A percentile compares a stretch with the other conserved stretches of the same genome.
phyloP scores from a whole-genome alignment of 2,113 vertebrate species.

The Rhinichthys klamathensis region DNA sequence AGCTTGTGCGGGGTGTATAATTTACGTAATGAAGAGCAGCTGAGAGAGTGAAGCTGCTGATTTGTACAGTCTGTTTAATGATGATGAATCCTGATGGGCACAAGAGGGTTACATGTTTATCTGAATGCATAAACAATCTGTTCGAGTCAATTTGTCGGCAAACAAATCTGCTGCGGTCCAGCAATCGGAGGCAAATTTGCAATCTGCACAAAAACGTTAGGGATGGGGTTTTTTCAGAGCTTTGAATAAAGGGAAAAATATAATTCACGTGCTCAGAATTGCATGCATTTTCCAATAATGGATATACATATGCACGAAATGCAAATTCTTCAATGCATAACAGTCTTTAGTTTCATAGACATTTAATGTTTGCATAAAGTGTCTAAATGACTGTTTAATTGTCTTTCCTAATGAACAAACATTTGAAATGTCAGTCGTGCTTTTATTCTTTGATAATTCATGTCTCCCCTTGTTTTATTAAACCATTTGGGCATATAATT shows the following conservation, averaged over 20 bases:
- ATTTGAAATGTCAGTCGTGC: not conserved
- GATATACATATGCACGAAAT: constrained; percentile 6
- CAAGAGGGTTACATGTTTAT: constrained; percentile 76
- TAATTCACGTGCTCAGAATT: not conserved
- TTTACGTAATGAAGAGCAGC: constrained; percentile 79
- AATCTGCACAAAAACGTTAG: constrained; percentile 51
- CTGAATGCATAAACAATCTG: constrained; percentile 80
- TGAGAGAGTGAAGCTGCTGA: constrained; percentile 76
- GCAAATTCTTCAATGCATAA: constrained; percentile 45
- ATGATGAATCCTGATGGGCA: constrained; percentile 81
- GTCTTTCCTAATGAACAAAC: not conserved
- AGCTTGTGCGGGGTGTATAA: constrained; percentile 62
- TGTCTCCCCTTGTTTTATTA: not conserved
- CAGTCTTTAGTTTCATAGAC: not conserved
- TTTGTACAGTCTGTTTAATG: constrained; percentile 79
- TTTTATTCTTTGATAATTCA: not conserved
- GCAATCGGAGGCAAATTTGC: constrained; percentile 59
- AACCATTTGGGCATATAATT: not conserved
- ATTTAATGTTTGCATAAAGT: not conserved
- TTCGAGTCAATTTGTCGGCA: constrained; percentile 74
- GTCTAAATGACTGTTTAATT: not conserved
- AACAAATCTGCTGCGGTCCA: constrained; percentile 61
- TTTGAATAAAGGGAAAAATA: constrained; percentile 40
- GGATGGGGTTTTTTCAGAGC: constrained; percentile 39
- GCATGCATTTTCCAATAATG: not conserved